A percentile compares a stretch with the other conserved stretches of the same genome.
These are phyloP conservation scores for Miltochrista miniata DNA, from an alignment of 2,888 invertebrate species.

Conservation along the genomic window DNA sequence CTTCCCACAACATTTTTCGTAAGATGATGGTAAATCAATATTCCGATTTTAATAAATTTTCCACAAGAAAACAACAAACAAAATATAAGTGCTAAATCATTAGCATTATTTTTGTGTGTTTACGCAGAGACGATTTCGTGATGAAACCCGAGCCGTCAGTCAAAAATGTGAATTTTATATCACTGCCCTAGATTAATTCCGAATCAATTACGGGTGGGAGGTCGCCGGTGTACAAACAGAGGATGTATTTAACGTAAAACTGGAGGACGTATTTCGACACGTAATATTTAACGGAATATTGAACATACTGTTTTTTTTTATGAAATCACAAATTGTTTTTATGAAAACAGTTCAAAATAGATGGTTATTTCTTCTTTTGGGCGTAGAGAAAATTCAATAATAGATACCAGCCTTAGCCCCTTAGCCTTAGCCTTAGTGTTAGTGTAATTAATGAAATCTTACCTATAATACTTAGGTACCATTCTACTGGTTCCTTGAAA, in stretches of 20 bases:
- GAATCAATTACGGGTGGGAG: conserved; percentile 55
- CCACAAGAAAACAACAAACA: too few species aligned
- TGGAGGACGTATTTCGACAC: conserved; percentile 13
- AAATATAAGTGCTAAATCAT: too few species aligned
- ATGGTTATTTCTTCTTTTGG: too few species aligned
- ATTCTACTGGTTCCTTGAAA: too few species aligned
- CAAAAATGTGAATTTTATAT: conserved; percentile 48
- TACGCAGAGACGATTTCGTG: conserved; percentile 13
- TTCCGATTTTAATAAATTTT: background rate
- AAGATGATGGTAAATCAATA: background rate
- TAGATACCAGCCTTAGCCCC: too few species aligned
- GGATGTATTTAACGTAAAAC: conserved; percentile 50
- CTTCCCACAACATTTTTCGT: too few species aligned
- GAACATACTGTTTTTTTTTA: background rate
- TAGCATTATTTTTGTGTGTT: conserved; percentile 9
- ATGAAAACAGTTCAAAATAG: too few species aligned
- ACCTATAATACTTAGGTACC: too few species aligned
- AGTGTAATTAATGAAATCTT: too few species aligned
- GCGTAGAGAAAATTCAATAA: too few species aligned
- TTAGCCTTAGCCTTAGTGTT: too few species aligned
- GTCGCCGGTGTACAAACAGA: conserved; percentile 55
- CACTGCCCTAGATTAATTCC: conserved; percentile 50
- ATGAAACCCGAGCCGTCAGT: conserved; percentile 17
- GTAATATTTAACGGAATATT: conserved; percentile 11
- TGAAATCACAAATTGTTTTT: too few species aligned